Base-by-base conservation (phyloP, 1,140 invertebrate genomes). In the Drosophila repletoides region DNA sequence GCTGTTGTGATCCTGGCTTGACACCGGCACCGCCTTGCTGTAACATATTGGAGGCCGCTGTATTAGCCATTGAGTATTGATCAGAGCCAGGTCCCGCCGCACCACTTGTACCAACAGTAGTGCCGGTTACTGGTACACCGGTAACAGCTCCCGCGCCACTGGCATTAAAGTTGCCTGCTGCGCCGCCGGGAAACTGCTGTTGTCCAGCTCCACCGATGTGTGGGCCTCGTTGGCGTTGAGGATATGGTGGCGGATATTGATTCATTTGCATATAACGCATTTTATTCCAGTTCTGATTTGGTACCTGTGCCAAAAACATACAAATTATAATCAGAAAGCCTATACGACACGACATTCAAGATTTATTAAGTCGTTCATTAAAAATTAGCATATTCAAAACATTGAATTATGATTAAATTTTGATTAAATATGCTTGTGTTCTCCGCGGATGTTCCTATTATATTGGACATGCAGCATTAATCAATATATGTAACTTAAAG, bases 151-250 rank as follows among this genome's bases (percentile, higher is more conserved):
- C 81, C 5, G 74, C 63, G 1, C 76, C 72, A 12, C 87, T 88
- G 3, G 88, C 66, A 60, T 76, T 73, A 22, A 88, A 89, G 33
- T 87, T 88, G 22, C 79, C 80, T 7, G 53, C 48, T 29, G 77
- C 55, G n/a, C 81, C 77, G 29, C 79, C 61, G 2, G 77, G 45
- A 36, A 77, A 83, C 7, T 84, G 76, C 9, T 74, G 76, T 28
- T 88, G 76, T 0, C 74, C 66, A 6, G 77, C 64, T 12, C 67
- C 76, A 26, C 90, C 90, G 60, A 91, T 91, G 2, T 90, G 90
- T 6, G 91, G 90, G 3, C 89, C 90, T n/a, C 92, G 89, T 48
- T 89, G 90, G 10, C 89, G 67, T 49, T 88, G 84, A 5, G 81
- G 75, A 76, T 91, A 90, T 14, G 88, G 88, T 9, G 88, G 88